Evolutionary conservation across 1,140 invertebrate genomes (phyloP).

Genomic region (Lasaia peninsularis): DNA sequence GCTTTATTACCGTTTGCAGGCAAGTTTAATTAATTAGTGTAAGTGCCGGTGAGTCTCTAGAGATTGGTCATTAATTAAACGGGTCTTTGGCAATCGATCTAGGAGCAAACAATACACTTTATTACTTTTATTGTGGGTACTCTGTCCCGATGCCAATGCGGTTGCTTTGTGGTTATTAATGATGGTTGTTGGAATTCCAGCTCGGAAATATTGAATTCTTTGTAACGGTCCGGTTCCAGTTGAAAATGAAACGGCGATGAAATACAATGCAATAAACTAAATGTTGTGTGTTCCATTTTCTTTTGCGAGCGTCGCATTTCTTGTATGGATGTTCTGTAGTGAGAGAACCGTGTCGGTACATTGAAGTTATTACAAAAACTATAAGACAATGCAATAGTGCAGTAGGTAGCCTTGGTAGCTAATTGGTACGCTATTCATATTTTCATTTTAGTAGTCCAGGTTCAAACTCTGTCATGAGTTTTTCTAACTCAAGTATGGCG

Average conservation of each 20-base stretch:
- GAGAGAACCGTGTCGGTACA: too few species aligned
- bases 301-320: neutral
- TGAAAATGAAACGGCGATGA: neutral
- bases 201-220: slow-evolving; percentile 10
- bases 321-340: neutral
- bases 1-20: slow-evolving; percentile 48
- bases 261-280: neutral
- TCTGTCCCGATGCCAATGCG: slow-evolving; percentile 39
- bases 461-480: too few species aligned
- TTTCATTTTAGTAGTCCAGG: too few species aligned
- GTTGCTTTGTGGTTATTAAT: slow-evolving; percentile 45
- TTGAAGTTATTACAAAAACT: too few species aligned
- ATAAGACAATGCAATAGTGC: too few species aligned
- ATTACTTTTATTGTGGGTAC: slow-evolving; percentile 58
- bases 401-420: too few species aligned
- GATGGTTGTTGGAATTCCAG: slow-evolving; percentile 21
- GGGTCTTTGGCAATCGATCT: slow-evolving; percentile 61
- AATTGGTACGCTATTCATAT: too few species aligned
- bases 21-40: slow-evolving; percentile 66
- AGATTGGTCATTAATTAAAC: slow-evolving; percentile 71
- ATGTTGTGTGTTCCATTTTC: neutral
- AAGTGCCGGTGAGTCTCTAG: slow-evolving; percentile 67
- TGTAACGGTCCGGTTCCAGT: neutral
- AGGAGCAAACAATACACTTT: slow-evolving; percentile 60
- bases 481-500: too few species aligned